Conservation (phyloP, 2,888 invertebrate species). For the Archaeoteleia sp. region DNA sequence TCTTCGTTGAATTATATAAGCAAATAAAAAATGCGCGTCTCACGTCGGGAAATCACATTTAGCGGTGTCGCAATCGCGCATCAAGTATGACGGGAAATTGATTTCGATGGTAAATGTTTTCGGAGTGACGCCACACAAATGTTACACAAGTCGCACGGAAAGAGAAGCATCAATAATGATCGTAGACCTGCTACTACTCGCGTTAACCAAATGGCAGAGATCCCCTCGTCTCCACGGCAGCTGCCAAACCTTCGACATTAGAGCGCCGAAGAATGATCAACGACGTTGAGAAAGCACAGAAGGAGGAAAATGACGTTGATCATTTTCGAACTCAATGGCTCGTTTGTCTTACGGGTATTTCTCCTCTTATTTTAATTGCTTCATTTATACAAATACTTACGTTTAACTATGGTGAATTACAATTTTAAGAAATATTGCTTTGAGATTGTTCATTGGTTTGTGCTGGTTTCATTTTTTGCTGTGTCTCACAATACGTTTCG, state of each 20-base stretch:
- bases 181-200: slow-evolving; percentile 1
- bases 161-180: slow-evolving; percentile 19
- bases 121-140: slow-evolving; percentile 16
- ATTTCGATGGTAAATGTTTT: slow-evolving; percentile 21
- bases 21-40: slow-evolving; percentile 18
- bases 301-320: slow-evolving; percentile 15
- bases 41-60: slow-evolving; percentile 4
- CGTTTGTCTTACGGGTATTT: slow-evolving; percentile 59
- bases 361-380: not conserved
- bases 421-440: slow-evolving; percentile 9
- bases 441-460: no score
- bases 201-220: slow-evolving; percentile 21
- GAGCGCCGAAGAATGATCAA: slow-evolving; percentile 15
- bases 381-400: not conserved
- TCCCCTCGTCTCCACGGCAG: slow-evolving; percentile 6
- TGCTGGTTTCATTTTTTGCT: not conserved
- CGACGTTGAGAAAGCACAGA: slow-evolving; percentile 6
- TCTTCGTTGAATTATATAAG: slow-evolving; percentile 23
- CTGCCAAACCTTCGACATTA: slow-evolving; percentile 1
- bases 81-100: slow-evolving; percentile 10
- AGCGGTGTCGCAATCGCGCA: slow-evolving; percentile 3
- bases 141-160: slow-evolving; percentile 10
- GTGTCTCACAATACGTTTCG: not conserved
- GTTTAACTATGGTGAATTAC: no score
- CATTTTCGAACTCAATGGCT: slow-evolving; percentile 63